These are phyloP conservation scores for Mus caroli DNA, from an alignment of 2,797 vertebrate genomes.

Conservation along the genomic window DNA sequence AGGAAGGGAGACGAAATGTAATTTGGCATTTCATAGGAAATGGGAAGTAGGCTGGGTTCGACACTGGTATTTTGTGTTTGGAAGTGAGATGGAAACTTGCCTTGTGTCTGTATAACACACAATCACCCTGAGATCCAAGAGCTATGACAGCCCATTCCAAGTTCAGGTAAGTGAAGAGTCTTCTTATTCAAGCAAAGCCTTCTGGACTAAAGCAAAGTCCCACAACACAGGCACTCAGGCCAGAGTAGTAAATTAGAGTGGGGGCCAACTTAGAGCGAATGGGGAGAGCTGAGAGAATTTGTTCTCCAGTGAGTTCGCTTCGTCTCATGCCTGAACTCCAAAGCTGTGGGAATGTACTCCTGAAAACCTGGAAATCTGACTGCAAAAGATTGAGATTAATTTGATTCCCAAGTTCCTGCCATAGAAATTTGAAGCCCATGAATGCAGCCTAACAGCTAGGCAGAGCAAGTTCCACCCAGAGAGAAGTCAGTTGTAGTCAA, in stretches of 20 bases:
- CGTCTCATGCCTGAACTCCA: not conserved
- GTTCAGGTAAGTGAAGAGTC: not conserved
- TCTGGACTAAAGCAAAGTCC: not conserved
- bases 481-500: not conserved
- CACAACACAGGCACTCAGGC: not conserved
- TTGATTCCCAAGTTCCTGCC: not conserved
- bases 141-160: not conserved
- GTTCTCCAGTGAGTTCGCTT: not conserved
- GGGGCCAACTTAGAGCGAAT: not conserved
- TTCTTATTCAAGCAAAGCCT: not conserved
- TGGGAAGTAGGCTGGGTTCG: not conserved
- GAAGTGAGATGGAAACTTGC: not conserved
- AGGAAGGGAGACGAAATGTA: not conserved
- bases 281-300: not conserved
- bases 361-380: conserved; percentile 15
- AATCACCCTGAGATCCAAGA: conserved; percentile 6
- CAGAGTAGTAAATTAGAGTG: not conserved
- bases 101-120: not conserved
- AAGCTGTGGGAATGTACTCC: not conserved
- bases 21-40: not conserved
- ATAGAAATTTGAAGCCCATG: not conserved
- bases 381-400: conserved; percentile 7
- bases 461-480: not conserved
- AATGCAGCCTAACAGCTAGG: not conserved
- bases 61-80: not conserved